Base-by-base conservation (phyloP, 2,113 vertebrate genomes). In the Peromyscus polionotus region DNA sequence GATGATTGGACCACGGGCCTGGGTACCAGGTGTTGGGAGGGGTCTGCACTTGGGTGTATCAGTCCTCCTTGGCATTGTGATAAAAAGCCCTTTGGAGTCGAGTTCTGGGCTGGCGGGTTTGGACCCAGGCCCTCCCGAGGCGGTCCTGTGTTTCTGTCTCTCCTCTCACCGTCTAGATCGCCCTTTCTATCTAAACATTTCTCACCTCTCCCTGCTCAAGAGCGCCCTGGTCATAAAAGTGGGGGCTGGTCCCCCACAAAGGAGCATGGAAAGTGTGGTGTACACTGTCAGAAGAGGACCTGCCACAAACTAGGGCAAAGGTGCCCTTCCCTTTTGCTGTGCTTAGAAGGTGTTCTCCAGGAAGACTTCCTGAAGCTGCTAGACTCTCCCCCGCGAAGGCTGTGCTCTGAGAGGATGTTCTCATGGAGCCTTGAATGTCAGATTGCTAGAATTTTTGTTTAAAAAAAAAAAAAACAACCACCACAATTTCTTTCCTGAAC, bases 361-460 rank as follows among this genome's bases (percentile, higher is more conserved):
- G 70, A 90, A 88, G 54, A 59, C 68, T 42, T 61, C 12, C 1
- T 68, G 31, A 73, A 85, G 24, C n/a, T 77, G 6, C 36, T 76
- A 68, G n/a, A 57, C 20, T 93, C 83, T 90, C 63, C 45, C 63
- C 88, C 54, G 28, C 68, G 26, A 54, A 57, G 57, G 45, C 8
- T 77, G 48, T 20, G 48, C 10, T 36, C 31, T 73, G 22, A 16
- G 51, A 79, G 75, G 73, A 45, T 39, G 90, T 19, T 39, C 2
- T 84, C 26, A 73, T 93, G 61, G 19, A 7, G 22, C 1, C 67
- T 95, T 77, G n/a, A 7, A n/a, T 88, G 63, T 42, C 39, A 31
- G 28, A 39, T 65, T 77, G n/a, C 76, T 93, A 83, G 70, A 54
- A 45, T 65, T 88, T 96, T 86, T 94, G 86, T 7, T 70, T 36